Evolutionary conservation across 2,113 vertebrate genomes (phyloP), one percentile per base, ranked within the genome.

Genomic region (Zosterops hypoxanthus): DNA sequence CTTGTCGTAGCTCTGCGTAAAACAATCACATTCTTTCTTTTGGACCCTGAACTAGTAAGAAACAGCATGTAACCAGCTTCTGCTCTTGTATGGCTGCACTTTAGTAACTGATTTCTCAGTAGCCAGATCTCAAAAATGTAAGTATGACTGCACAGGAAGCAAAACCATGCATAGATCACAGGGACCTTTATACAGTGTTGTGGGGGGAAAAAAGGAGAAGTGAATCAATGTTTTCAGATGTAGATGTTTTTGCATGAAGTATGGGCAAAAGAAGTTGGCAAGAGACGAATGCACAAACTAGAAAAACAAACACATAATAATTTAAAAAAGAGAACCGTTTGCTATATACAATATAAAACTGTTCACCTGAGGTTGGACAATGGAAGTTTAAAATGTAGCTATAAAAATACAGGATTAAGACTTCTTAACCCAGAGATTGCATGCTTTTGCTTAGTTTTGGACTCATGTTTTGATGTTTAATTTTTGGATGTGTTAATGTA

Each of bases 381-480:
- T 34, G 90, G 86, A 93, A 96, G 92, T 69, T 87, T 36, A 83
- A 94, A 88, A 95, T 61, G 68, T 96, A 96, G 93, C 53, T 91
- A 68, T 89, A 86, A 91, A 78, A 94, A 57, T 21, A 85, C 20
- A 63, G 2, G 25, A 88, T 93, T 92, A 90, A 94, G 86, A 66
- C 66, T 36, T 95, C 96, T 97, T 97, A 97, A 96, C 92, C 73
- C 75, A 42, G 96, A 98, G 94, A 97, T 94, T 98, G 98, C 98
- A 98, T 99, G 98, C 98, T 99, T 98, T 98, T 97, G 96, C 97
- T 97, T 94, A 97, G 97, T 97, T 98, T 98, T 97, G 97, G 95
- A 97, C 98, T 98, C 95, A 97, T 95, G 97, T 97, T 98, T 98
- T 98, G 97, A 90, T 98, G 98, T 98, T 98, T 98, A 97, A 98